Conservation (phyloP, 2,888 invertebrate genomes). For the Pristionchus japonicus region DNA sequence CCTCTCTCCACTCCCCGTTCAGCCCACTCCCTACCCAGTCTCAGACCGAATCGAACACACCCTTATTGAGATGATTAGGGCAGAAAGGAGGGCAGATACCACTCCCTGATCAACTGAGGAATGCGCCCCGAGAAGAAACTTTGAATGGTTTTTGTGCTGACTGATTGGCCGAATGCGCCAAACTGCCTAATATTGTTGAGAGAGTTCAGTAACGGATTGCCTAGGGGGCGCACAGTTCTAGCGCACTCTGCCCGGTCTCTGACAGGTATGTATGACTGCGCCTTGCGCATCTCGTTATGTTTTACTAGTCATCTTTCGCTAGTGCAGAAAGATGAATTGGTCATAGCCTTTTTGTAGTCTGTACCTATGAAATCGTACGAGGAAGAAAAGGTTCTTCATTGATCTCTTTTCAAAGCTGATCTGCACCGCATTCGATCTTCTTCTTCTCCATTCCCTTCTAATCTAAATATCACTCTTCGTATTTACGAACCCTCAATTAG, state of each 20-base stretch:
- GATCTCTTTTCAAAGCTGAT: not conserved
- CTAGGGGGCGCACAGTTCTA: not conserved
- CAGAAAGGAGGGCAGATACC: not conserved
- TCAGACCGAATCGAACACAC: not conserved
- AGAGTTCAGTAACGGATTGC: conserved; percentile 8
- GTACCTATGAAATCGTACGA: not conserved
- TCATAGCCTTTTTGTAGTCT: not conserved
- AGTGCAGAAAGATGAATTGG: no score
- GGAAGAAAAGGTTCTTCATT: not conserved
- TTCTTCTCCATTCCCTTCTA: not conserved
- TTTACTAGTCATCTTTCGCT: no score
- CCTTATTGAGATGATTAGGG: not conserved
- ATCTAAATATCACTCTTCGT: not conserved
- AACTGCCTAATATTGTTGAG: not conserved
- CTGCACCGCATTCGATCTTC: conserved; percentile 8
- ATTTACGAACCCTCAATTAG: conserved; percentile 6
- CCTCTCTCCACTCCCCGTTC: not conserved
- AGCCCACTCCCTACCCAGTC: not conserved
- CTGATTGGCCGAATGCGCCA: not conserved
- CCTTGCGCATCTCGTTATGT: not conserved
- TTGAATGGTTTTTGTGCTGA: not conserved
- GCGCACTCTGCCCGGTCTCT: not conserved
- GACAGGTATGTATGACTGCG: not conserved
- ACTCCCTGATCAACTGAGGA: not conserved
- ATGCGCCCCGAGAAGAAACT: not conserved